These are phyloP conservation scores for Acyrthosiphon pisum DNA, from an alignment of 1,140 invertebrate genomes.

Conservation along the genomic window DNA sequence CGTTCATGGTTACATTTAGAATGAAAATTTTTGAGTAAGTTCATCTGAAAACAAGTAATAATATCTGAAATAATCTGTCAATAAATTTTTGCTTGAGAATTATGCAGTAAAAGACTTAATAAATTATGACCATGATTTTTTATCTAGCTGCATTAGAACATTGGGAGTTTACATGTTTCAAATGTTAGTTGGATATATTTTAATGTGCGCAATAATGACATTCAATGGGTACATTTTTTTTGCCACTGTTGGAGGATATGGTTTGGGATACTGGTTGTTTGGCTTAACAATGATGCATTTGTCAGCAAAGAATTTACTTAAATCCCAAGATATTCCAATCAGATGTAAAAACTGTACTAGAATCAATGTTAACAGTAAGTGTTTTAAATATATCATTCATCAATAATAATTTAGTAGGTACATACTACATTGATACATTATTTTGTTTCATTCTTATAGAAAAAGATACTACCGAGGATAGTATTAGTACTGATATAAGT, in stretches of 20 bases:
- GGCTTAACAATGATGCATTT: conserved; percentile 53
- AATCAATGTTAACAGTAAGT: conserved; percentile 21
- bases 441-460: conserved; percentile 21
- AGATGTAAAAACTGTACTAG: conserved; percentile 42
- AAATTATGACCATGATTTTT: background rate
- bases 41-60: background rate
- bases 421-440: background rate
- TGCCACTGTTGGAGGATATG: conserved; percentile 43
- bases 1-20: background rate
- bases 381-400: background rate
- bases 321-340: conserved; percentile 25
- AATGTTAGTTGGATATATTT: conserved; percentile 46
- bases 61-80: no score
- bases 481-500: conserved; percentile 43
- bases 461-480: conserved; percentile 23
- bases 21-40: conserved; percentile 48
- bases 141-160: conserved; percentile 26
- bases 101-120: background rate
- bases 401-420: background rate
- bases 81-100: background rate
- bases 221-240: conserved; percentile 48
- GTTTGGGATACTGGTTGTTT: conserved; percentile 51
- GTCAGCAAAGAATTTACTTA: conserved; percentile 43
- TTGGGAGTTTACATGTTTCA: conserved; percentile 42
- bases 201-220: conserved; percentile 52